A percentile compares a stretch with the other conserved stretches of the same genome.
Evolutionary conservation across 2,113 vertebrate species (phyloP).

Genomic region (Epinephelus lanceolatus): DNA sequence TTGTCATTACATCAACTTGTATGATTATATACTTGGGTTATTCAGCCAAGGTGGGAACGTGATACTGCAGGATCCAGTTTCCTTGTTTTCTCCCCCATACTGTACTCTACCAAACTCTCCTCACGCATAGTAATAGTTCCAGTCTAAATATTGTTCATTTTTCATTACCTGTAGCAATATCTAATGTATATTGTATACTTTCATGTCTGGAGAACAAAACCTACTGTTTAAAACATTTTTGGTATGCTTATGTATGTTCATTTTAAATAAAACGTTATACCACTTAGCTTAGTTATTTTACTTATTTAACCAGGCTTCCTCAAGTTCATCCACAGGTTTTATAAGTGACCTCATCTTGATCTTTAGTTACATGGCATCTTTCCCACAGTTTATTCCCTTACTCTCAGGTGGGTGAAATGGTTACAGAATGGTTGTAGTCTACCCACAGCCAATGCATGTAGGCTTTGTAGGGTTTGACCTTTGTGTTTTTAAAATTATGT

Average conservation of each 20-base stretch:
- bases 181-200: conserved; percentile 85
- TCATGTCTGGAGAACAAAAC: conserved; percentile 80
- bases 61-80: conserved; percentile 66
- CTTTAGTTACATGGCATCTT: conserved; percentile 76
- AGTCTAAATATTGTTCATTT: conserved; percentile 75
- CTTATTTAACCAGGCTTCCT: conserved; percentile 84
- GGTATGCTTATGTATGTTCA: conserved; percentile 86
- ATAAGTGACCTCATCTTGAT: conserved; percentile 57
- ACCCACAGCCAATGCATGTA: conserved; percentile 84
- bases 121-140: conserved; percentile 69
- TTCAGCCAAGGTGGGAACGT: conserved; percentile 50
- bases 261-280: conserved; percentile 86
- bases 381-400: conserved; percentile 73
- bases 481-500: conserved; percentile 58
- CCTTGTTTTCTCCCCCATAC: conserved; percentile 63
- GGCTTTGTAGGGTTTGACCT: conserved; percentile 81
- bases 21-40: conserved; percentile 55
- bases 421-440: conserved; percentile 67
- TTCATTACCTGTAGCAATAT: conserved; percentile 77
- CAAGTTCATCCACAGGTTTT: conserved; percentile 82
- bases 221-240: conserved; percentile 80
- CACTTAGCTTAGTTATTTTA: conserved; percentile 85
- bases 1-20: conserved; percentile 58
- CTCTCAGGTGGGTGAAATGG: conserved; percentile 81
- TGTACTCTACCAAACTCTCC: conserved; percentile 61